Evolutionary conservation across 2,888 invertebrate species (phyloP), one percentile per base, ranked within the genome.

Genomic region (Aspidapion aeneum): DNA sequence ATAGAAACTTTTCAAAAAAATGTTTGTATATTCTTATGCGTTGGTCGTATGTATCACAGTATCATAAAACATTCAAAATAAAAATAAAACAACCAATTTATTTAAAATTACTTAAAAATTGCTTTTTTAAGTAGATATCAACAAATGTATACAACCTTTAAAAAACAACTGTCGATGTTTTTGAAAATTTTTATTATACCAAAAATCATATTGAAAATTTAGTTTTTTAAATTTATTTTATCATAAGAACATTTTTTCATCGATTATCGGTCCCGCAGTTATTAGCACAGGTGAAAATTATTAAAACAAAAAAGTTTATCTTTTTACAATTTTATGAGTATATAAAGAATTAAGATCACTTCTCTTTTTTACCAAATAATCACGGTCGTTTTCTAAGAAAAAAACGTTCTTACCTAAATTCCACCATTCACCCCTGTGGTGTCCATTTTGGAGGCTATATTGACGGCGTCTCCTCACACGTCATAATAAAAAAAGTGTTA

Each of bases 401-500:
- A n/a, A n/a, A n/a, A n/a, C n/a, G n/a, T 90, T 12, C 93, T 90
- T 1, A 93, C 86, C 77, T 94, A 94, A 69, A 96, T 92, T 57
- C 90, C 83, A 63, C 94, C 92, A 2, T 90, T 85, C 9, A 96
- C 88, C 0, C 98, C 98, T 0, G 97, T 98, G 0, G 95, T 94
- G 79, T 98, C 98, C 98, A 98, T 98, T 60, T 98, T 84, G 5
- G 94, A 94, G 63, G 98, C 95, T 63, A 98, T 96, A 78, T 98
- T 98, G 0, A 98, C 98, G 0, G 98, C 95, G 78, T 98, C 98
- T 0, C 98, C 98, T 98, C 98, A 98, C 72, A 98, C 98, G 78
- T 98, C 98, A 74, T 97, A 98, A 78, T 95, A 94, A 65, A 98
- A 97, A 97, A 0, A 98, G 96, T 0, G 97, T 97, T 0, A 98